phyloP scores from a whole-genome alignment of 2,797 vertebrate genomes.

The Sebastes vulpes region DNA sequence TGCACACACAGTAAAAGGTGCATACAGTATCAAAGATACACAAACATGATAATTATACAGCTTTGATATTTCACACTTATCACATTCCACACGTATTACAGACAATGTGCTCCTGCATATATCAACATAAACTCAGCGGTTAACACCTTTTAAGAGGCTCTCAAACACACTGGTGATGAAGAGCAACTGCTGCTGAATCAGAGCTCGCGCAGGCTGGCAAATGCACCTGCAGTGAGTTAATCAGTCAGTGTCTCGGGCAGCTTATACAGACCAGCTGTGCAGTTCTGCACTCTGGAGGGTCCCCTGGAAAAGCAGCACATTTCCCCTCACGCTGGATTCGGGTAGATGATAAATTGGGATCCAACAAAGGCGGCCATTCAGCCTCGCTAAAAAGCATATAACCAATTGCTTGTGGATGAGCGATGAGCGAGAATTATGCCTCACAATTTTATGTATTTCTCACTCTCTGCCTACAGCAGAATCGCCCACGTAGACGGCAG shows the following conservation, averaged over 20 bases:
- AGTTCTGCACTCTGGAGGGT: conserved; percentile 50
- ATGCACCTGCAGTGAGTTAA: conserved; percentile 75
- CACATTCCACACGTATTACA: background rate
- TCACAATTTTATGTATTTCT: conserved; percentile 38
- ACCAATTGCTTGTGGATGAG: conserved; percentile 62
- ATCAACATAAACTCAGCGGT: conserved; percentile 24
- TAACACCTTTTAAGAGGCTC: conserved; percentile 25
- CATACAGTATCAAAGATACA: background rate
- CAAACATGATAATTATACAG: background rate
- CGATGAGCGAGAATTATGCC: conserved; percentile 53
- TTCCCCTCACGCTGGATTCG: conserved; percentile 28
- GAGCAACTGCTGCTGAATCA: conserved; percentile 45
- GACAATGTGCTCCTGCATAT: background rate
- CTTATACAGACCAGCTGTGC: conserved; percentile 74
- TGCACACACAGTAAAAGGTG: background rate
- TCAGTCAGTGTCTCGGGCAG: conserved; percentile 67
- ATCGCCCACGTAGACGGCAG: background rate
- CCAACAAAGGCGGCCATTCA: conserved; percentile 67
- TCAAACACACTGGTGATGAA: conserved; percentile 38
- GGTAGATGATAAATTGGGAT: conserved; percentile 65
- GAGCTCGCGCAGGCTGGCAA: conserved; percentile 21
- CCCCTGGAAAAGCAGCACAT: conserved; percentile 46
- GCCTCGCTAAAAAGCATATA: conserved; percentile 50
- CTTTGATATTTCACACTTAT: conserved; percentile 2
- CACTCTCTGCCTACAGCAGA: background rate